phyloP scores from a whole-genome alignment of 2,888 invertebrate genomes.

The Hypomecis punctinalis region DNA sequence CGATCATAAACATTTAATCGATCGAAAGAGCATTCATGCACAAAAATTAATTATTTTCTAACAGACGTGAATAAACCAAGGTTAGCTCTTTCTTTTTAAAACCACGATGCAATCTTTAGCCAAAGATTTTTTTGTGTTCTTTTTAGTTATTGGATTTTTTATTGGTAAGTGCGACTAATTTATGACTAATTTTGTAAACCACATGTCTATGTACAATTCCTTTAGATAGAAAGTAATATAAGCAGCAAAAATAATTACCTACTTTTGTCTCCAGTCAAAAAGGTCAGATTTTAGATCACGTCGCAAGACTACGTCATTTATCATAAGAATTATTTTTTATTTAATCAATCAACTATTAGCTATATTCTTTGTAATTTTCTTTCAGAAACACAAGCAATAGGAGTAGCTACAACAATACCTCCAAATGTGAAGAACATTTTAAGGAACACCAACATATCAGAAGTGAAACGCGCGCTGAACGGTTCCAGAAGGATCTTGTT shows the following conservation, averaged over 20 bases:
- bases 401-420: conserved; percentile 57
- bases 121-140: conserved; percentile 17
- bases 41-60: conserved; percentile 23
- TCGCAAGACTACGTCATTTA: too few species aligned
- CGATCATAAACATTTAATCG: conserved; percentile 24
- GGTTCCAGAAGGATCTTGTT: conserved; percentile 63
- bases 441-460: conserved; percentile 53
- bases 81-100: conserved; percentile 26
- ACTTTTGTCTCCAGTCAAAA: too few species aligned
- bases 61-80: conserved; percentile 18
- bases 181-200: neutral
- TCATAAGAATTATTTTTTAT: too few species aligned
- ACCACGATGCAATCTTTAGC: conserved; percentile 33
- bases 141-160: conserved; percentile 15
- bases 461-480: conserved; percentile 53
- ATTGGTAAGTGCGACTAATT: conserved; percentile 10
- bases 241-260: too few species aligned
- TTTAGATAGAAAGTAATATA: too few species aligned
- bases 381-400: conserved; percentile 54
- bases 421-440: conserved; percentile 53
- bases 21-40: conserved; percentile 12
- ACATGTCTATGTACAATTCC: too few species aligned
- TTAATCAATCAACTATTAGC: too few species aligned
- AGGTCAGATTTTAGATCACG: too few species aligned
- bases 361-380: conserved; percentile 17